Evolutionary conservation across 2,888 invertebrate genomes (phyloP).

Genomic region (Yponomeuta malinellus): DNA sequence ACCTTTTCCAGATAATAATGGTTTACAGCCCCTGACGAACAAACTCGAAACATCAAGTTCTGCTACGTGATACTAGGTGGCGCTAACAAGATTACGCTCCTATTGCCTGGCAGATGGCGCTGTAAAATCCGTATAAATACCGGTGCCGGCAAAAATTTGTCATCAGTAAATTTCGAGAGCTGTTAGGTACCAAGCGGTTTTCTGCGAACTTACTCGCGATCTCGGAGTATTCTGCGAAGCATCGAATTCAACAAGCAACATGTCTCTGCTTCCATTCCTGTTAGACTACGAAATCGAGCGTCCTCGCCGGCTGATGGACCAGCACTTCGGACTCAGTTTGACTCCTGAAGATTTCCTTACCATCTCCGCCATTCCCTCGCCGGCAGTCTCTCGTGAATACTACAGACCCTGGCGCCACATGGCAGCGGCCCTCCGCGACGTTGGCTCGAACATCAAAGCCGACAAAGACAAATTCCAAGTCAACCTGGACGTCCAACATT

Average conservation of each 20-base stretch:
- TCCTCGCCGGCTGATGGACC: slow-evolving; percentile 53
- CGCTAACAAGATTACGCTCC: not conserved
- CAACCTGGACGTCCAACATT: slow-evolving; percentile 83
- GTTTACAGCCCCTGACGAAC: too few species aligned
- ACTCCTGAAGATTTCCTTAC: slow-evolving; percentile 56
- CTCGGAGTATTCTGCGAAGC: not conserved
- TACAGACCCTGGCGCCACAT: slow-evolving; percentile 53
- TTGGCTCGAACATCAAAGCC: slow-evolving; percentile 63
- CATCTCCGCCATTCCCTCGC: slow-evolving; percentile 35
- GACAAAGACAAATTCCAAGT: slow-evolving; percentile 77
- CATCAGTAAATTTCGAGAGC: slow-evolving; percentile 33
- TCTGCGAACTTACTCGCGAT: slow-evolving; percentile 11
- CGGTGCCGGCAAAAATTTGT: slow-evolving; percentile 2
- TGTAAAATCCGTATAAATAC: not conserved
- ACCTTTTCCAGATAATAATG: too few species aligned
- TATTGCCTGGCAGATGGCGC: slow-evolving; percentile 21
- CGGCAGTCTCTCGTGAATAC: slow-evolving; percentile 38
- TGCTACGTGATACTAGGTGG: slow-evolving; percentile 36
- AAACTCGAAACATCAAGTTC: too few species aligned
- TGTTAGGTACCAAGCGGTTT: too few species aligned
- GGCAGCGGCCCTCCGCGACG: slow-evolving; percentile 50
- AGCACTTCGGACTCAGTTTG: slow-evolving; percentile 60
- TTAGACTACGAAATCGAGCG: slow-evolving; percentile 32
- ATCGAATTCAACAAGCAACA: slow-evolving; percentile 18
- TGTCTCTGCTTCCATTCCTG: slow-evolving; percentile 42